A percentile compares a stretch with the other conserved stretches of the same genome.
phyloP scores from a whole-genome alignment of 2,113 vertebrate genomes.

The Strigops habroptila region DNA sequence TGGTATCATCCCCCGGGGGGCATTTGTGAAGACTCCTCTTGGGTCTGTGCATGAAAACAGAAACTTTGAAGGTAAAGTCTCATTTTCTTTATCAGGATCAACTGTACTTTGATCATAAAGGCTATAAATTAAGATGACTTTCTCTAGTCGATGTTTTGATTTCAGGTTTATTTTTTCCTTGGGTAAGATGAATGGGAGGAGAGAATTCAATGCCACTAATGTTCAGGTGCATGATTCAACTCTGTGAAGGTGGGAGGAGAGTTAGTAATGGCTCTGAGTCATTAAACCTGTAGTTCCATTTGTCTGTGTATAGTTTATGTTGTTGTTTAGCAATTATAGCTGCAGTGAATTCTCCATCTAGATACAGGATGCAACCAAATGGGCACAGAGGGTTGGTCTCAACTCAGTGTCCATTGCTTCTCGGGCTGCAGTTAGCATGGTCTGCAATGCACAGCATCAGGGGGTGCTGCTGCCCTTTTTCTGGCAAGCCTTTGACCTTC shows the following conservation, averaged over 20 bases:
- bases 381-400: not conserved
- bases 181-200: not conserved
- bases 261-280: not conserved
- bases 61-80: slow-evolving; percentile 85
- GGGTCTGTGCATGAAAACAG: slow-evolving; percentile 82
- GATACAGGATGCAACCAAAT: not conserved
- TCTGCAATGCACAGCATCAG: not conserved
- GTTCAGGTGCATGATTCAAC: not conserved
- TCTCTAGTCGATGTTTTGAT: not conserved
- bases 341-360: not conserved
- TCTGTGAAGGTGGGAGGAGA: not conserved
- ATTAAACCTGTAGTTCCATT: not conserved
- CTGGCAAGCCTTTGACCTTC: not conserved
- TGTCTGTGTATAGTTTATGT: not conserved
- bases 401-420: not conserved
- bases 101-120: slow-evolving; percentile 1
- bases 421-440: not conserved
- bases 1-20: slow-evolving; percentile 84
- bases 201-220: not conserved
- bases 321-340: not conserved
- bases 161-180: not conserved
- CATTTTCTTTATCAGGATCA: not conserved
- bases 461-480: not conserved
- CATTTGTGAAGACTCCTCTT: slow-evolving; percentile 81
- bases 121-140: not conserved